Evolutionary conservation across 1,140 invertebrate genomes (phyloP).

Genomic region (Condylostylus longicornis): DNA sequence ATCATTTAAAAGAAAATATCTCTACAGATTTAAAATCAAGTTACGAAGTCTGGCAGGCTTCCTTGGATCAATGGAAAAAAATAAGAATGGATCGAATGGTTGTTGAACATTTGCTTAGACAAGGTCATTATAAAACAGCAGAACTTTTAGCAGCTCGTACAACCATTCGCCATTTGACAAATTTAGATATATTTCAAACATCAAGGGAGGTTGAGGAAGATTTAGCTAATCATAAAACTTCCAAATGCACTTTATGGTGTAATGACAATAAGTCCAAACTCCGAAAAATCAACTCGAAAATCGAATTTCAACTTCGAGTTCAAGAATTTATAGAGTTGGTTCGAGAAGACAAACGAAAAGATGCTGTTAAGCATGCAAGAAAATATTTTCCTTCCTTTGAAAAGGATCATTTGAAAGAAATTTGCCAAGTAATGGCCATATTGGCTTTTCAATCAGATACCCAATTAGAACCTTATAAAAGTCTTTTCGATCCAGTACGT

Average conservation of each 20-base stretch:
- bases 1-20: conserved; percentile 75
- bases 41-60: conserved; percentile 34
- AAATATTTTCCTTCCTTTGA: conserved; percentile 81
- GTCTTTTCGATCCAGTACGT: conserved; percentile 36
- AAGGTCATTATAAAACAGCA: conserved; percentile 90
- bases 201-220: conserved; percentile 77
- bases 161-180: conserved; percentile 76
- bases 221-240: conserved; percentile 63
- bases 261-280: conserved; percentile 94
- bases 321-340: conserved; percentile 94
- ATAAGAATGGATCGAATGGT: conserved; percentile 85
- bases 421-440: conserved; percentile 89
- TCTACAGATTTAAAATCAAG: conserved; percentile 9
- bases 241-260: conserved; percentile 88
- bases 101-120: conserved; percentile 90
- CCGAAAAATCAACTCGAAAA: conserved; percentile 75
- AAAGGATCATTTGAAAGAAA: conserved; percentile 70
- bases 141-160: conserved; percentile 67
- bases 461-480: conserved; percentile 42
- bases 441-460: conserved; percentile 78
- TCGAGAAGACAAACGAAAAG: conserved; percentile 65
- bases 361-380: conserved; percentile 86
- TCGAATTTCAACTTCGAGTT: conserved; percentile 84
- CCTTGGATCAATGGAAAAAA: conserved; percentile 61
- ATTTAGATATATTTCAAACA: conserved; percentile 73